These are phyloP conservation scores for Electrona antarctica DNA, from an alignment of 2,113 vertebrate species.

Conservation along the genomic window DNA sequence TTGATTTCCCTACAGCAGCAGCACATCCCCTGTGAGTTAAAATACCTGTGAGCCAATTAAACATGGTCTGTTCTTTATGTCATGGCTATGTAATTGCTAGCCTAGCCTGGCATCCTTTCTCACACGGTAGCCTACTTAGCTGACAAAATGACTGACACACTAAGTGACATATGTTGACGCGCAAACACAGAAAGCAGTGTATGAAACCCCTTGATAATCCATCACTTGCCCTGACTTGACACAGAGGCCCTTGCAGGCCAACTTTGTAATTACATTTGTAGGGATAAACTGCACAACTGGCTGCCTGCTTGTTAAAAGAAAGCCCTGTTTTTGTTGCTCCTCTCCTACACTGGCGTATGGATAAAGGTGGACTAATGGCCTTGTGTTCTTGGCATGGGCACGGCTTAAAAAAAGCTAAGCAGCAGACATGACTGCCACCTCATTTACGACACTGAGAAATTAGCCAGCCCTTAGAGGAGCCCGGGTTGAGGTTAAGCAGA, in stretches of 20 bases:
- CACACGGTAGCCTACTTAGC: background rate
- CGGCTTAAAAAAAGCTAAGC: conserved; percentile 32
- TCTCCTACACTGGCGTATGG: conserved; percentile 34
- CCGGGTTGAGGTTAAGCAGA: conserved; percentile 57
- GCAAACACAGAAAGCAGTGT: conserved; percentile 37
- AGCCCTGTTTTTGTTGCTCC: conserved; percentile 29
- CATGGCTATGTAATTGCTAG: conserved; percentile 18
- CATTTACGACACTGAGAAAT: conserved; percentile 63
- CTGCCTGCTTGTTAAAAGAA: conserved; percentile 2
- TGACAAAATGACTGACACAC: conserved; percentile 43
- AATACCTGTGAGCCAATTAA: conserved; percentile 46
- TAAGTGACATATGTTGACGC: conserved; percentile 34
- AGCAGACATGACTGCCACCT: conserved; percentile 60
- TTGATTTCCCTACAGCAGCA: conserved; percentile 26
- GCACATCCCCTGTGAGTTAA: conserved; percentile 12
- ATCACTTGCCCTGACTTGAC: conserved; percentile 30
- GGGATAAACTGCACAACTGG: conserved; percentile 29
- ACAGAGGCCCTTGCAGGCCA: conserved; percentile 12
- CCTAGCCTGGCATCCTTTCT: conserved; percentile 3
- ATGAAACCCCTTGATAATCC: conserved; percentile 1
- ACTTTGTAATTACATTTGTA: conserved; percentile 42
- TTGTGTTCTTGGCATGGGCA: conserved; percentile 54
- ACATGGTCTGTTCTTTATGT: conserved; percentile 13
- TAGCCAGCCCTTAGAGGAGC: conserved; percentile 49
- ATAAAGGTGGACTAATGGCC: conserved; percentile 53